phyloP scores from a whole-genome alignment of 1,140 invertebrate genomes.

The Ctenoplectra terminalis region DNA sequence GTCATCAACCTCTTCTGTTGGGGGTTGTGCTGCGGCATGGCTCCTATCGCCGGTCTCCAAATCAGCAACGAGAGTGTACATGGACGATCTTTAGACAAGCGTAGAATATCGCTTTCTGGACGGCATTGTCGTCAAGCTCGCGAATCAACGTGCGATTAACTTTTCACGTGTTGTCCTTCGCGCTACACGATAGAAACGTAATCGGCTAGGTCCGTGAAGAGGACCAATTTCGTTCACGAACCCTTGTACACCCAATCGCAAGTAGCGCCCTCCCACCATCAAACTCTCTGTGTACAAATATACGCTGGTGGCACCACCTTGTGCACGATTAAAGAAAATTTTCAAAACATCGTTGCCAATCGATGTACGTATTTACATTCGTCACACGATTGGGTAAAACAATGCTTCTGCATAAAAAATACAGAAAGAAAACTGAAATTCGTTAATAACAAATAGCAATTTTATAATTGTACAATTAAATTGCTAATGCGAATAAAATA shows the following conservation, averaged over 20 bases:
- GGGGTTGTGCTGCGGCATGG: slow-evolving; percentile 60
- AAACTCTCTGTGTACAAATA: background rate
- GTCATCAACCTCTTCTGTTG: slow-evolving; percentile 52
- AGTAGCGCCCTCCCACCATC: slow-evolving; percentile 46
- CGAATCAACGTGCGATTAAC: background rate
- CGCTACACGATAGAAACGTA: slow-evolving; percentile 1
- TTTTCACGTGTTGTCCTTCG: slow-evolving; percentile 2
- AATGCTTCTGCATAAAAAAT: too few species aligned
- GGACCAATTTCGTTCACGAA: slow-evolving; percentile 36
- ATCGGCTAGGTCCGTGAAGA: background rate
- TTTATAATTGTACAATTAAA: too few species aligned
- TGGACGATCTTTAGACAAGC: slow-evolving; percentile 39
- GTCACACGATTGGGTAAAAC: too few species aligned
- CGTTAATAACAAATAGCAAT: too few species aligned
- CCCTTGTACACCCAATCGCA: slow-evolving; percentile 29
- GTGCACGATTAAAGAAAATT: background rate
- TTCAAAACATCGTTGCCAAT: background rate
- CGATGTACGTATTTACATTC: too few species aligned
- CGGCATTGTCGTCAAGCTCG: slow-evolving; percentile 56
- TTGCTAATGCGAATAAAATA: too few species aligned
- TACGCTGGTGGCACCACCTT: slow-evolving; percentile 4
- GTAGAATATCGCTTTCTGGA: background rate
- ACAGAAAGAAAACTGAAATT: too few species aligned
- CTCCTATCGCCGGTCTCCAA: slow-evolving; percentile 52
- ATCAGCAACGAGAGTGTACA: slow-evolving; percentile 60